These are phyloP conservation scores for Notodonta ziczac DNA, from an alignment of 2,888 invertebrate species.

Conservation along the genomic window DNA sequence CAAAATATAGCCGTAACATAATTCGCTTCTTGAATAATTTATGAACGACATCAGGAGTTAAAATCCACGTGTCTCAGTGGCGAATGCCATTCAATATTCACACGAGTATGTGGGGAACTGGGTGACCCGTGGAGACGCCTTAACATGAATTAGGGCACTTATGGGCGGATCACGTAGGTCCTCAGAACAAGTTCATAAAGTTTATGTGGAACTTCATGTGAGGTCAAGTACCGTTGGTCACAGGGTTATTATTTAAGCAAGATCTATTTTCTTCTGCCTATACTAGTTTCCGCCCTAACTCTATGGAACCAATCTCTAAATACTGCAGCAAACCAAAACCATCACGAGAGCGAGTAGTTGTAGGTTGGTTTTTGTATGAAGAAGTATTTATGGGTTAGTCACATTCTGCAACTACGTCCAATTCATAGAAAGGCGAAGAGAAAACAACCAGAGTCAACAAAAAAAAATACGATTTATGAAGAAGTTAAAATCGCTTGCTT, in stretches of 20 bases:
- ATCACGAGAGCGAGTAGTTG: no score
- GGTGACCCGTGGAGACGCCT: constrained; percentile 1
- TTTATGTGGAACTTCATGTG: not conserved
- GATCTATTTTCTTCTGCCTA: no score
- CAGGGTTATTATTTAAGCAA: not conserved
- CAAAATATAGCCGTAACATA: not conserved
- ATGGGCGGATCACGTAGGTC: constrained; percentile 1
- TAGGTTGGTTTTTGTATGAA: no score
- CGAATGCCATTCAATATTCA: constrained; percentile 2
- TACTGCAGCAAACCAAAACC: no score
- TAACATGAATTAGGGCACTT: constrained; percentile 3
- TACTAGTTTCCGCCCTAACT: no score
- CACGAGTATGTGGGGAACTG: not conserved
- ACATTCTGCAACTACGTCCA: no score
- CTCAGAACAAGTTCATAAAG: not conserved
- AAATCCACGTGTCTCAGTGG: not conserved
- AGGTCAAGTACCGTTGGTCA: not conserved
- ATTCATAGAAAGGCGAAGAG: no score
- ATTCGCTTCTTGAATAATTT: constrained; percentile 1
- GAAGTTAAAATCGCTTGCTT: no score
- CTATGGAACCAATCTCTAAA: no score
- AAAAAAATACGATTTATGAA: no score
- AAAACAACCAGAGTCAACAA: no score
- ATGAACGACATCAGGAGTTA: not conserved
- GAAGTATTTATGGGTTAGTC: no score